phyloP scores from a whole-genome alignment of 1,140 invertebrate genomes.

The Bombus sylvicola region DNA sequence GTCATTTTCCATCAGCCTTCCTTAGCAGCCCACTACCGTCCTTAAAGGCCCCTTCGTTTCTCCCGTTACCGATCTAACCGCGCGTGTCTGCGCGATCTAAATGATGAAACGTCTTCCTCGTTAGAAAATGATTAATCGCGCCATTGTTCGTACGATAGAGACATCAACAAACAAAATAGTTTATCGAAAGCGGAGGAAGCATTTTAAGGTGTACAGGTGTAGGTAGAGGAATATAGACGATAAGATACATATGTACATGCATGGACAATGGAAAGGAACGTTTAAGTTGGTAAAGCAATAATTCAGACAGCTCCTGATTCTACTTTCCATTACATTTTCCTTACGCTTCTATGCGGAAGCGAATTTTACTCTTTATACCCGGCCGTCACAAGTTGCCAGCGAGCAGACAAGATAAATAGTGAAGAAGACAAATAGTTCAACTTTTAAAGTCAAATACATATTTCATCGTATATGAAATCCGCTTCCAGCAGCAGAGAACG shows the following conservation, averaged over 20 bases:
- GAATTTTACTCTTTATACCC: slow-evolving; percentile 40
- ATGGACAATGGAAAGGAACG: background rate
- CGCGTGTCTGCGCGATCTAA: slow-evolving; percentile 22
- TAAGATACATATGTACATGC: background rate
- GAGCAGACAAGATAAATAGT: slow-evolving; percentile 48
- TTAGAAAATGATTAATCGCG: slow-evolving; percentile 25
- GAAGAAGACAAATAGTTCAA: slow-evolving; percentile 49
- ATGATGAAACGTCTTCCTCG: background rate
- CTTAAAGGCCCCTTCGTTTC: slow-evolving; percentile 13
- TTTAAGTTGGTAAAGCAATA: slow-evolving; percentile 26
- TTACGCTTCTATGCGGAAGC: slow-evolving; percentile 17
- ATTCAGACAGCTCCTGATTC: slow-evolving; percentile 42
- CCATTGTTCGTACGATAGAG: background rate
- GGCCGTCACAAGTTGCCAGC: slow-evolving; percentile 30
- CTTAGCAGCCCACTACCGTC: slow-evolving; percentile 57
- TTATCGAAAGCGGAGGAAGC: background rate
- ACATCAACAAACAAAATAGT: background rate
- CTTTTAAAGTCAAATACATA: slow-evolving; percentile 50
- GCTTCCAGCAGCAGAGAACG: background rate
- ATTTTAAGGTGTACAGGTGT: background rate
- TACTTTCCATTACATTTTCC: slow-evolving; percentile 37
- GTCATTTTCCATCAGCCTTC: slow-evolving; percentile 71
- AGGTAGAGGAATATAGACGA: background rate
- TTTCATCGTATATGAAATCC: slow-evolving; percentile 31
- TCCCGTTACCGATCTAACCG: slow-evolving; percentile 31